Evolutionary conservation across 2,113 vertebrate genomes (phyloP), one percentile per base, ranked within the genome.

Genomic region (Atrichornis clamosus): DNA sequence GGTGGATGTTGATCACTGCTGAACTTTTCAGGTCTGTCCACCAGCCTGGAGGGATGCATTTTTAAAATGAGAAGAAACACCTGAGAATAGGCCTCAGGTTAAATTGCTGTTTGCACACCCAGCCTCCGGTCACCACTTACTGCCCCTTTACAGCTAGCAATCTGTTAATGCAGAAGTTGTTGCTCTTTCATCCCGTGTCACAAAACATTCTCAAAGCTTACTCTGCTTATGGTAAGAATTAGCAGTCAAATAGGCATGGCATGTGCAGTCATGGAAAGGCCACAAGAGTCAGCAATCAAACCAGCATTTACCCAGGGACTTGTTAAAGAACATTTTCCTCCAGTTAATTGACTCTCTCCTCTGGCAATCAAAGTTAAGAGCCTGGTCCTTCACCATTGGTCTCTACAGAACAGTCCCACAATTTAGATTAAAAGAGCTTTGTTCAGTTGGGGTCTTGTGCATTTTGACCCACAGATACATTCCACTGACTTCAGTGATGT

Each of bases 221-320:
- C 67, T 24, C 72, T 52, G 30, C 23, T 55, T 67, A 41, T 15
- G 18, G 59, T 78, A 81, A 93, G 50, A 89, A 91, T 41, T 52
- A 91, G 75, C 39, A 89, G 77, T 79, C 53, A 79, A 88, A 64
- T 4, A 47, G 75, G 72, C 70, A 88, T 78, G 88, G 76, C 91
- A 95, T 79, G 32, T 83, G 63, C 84, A 96, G 78, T 73, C 89
- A 90, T 47, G 76, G 85, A 90, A 95, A 94, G 92, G 94, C 89
- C 91, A 70, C 83, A 67, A 55, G 49, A 92, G 60, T 84, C 86
- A 68, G 68, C 72, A 94, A 39, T 59, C 82, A 78, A 93, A 69
- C 67, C 46, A 87, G 70, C 28, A 41, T 69, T 89, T 77, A 74
- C 44, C 35, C 30, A 89, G 55, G 84, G 60, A 16, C 46, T 81